Evolutionary conservation across 1,140 invertebrate genomes (phyloP), one percentile per base, ranked within the genome.

Genomic region (Frieseomelitta varia): DNA sequence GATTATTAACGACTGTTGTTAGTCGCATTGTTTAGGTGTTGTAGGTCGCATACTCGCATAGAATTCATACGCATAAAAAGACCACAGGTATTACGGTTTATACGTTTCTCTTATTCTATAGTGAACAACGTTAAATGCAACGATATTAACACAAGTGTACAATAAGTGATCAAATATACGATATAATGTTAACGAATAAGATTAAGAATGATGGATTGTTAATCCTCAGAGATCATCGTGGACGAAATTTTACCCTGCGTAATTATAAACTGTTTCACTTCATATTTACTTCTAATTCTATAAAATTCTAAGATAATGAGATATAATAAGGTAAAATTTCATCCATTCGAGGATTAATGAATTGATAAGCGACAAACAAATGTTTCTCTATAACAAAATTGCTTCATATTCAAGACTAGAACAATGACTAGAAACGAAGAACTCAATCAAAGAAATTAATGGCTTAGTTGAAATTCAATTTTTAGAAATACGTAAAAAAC

Each of bases 21-120:
- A 47, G 30, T 15, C 34, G 24, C 15, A 34, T 69, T 51, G 4
- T n/a, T 34, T 11, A 14, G 14, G 34, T 78, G n/a, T 17, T 51
- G n/a, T n/a, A n/a, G n/a, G 1, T 30, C 19, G 21, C 63, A 67
- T 65, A 55, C 77, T 79, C 53, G 21, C 30, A 71, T 30, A 56
- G 21, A 79, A 53, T 53, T 78, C 58, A 79, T 71, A 69, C 51
- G 51, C 15, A 15, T 56, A 71, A 30, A 71, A 72, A 47, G 58
- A 81, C 58, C 27, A 73, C n/a, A 58, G 27, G 30, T 58, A 27
- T 61, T 30, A 72, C 39, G 17, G 30, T 14, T 39, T n/a, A 61
- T 27, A n/a, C 58, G 58, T 56, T 58, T 30, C 39, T 3, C 34
- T 72, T 80, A 72, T 55, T 47, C 24, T 51, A 58, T 30, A 21